These are phyloP conservation scores for Rhaphigaster nebulosa DNA, from an alignment of 2,888 invertebrate genomes.

Conservation along the genomic window DNA sequence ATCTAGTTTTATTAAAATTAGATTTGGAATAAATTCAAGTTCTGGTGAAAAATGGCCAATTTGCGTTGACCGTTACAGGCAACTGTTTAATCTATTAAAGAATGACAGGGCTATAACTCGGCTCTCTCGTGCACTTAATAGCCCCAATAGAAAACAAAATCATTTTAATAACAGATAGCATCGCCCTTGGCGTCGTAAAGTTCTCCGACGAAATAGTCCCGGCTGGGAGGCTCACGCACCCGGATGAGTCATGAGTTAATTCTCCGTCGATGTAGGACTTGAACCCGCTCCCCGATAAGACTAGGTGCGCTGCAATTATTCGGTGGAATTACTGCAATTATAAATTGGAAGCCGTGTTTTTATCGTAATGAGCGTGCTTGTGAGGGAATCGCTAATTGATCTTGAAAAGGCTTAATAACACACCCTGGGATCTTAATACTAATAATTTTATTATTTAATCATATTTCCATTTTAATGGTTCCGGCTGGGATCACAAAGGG, in stretches of 20 bases:
- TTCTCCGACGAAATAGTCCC: constrained; percentile 7
- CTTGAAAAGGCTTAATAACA: constrained; percentile 21
- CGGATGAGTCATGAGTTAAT: constrained; percentile 33
- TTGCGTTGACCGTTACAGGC: neutral
- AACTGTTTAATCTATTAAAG: constrained; percentile 36
- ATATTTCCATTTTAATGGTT: constrained; percentile 18
- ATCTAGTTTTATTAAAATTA: neutral
- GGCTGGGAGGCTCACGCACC: neutral
- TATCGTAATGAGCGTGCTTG: constrained; percentile 21
- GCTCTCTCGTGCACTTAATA: neutral
- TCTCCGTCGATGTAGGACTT: neutral
- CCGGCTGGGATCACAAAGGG: neutral
- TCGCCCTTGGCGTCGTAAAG: constrained; percentile 32
- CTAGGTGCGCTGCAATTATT: neutral
- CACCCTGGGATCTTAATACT: neutral
- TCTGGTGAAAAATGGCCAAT: neutral
- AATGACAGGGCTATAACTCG: constrained; percentile 10
- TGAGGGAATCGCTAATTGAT: constrained; percentile 20
- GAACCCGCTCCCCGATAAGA: neutral
- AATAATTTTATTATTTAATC: constrained; percentile 23
- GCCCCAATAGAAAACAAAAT: constrained; percentile 24
- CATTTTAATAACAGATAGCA: constrained; percentile 45
- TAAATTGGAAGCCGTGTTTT: neutral
- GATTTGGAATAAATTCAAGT: neutral
- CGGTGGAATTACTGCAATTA: neutral